Evolutionary conservation across 2,888 invertebrate genomes (phyloP).

Genomic region (Plusia festucae): DNA sequence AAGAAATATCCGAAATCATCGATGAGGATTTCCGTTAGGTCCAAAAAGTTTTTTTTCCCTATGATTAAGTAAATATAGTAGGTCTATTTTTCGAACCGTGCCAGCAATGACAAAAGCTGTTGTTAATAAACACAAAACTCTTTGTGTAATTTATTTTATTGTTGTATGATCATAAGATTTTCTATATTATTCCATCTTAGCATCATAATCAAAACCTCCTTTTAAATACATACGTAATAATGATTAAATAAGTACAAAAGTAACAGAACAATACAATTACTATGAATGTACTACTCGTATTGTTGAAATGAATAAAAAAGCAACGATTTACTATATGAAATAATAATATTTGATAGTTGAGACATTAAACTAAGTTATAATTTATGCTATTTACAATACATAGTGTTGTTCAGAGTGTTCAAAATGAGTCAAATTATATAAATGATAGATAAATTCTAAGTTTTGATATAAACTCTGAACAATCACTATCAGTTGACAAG

Average conservation of each 20-base stretch:
- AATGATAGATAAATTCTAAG: not conserved
- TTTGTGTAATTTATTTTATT: not conserved
- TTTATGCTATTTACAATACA: conserved; percentile 56
- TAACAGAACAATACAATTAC: conserved; percentile 43
- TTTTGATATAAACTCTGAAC: conserved; percentile 25
- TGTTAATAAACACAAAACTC: conserved; percentile 1
- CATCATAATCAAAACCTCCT: not conserved
- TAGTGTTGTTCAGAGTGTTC: conserved; percentile 38
- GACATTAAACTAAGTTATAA: conserved; percentile 46
- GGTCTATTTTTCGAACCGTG: too few species aligned
- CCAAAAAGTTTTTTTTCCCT: conserved; percentile 24
- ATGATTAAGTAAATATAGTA: conserved; percentile 13
- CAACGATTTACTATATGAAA: conserved; percentile 42
- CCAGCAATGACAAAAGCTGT: too few species aligned
- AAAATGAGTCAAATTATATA: conserved; percentile 18
- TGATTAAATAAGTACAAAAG: conserved; percentile 58
- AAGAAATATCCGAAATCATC: too few species aligned
- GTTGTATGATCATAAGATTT: too few species aligned
- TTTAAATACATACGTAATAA: conserved; percentile 33
- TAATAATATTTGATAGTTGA: conserved; percentile 48
- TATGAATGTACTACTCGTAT: conserved; percentile 45
- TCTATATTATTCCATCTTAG: not conserved
- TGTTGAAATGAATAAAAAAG: conserved; percentile 33
- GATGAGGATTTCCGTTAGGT: not conserved
- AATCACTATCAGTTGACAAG: conserved; percentile 59